A percentile compares a stretch with the other conserved stretches of the same genome.
phyloP scores from a whole-genome alignment of 2,797 vertebrate species.

The Octomys mimax region DNA sequence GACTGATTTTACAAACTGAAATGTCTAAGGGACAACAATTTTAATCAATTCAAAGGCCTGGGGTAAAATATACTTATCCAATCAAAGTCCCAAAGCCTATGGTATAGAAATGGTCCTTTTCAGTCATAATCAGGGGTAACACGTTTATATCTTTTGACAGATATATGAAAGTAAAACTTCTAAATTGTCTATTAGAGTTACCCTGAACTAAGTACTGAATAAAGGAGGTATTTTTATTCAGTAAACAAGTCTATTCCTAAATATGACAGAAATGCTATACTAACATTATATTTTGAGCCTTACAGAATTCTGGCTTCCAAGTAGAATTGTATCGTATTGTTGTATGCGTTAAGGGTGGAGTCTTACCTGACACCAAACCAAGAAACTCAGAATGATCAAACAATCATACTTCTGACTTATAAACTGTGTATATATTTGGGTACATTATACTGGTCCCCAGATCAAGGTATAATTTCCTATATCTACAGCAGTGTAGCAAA shows the following conservation, averaged over 20 bases:
- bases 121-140: not conserved
- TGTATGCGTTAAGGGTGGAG: too few species aligned
- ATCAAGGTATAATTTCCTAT: not conserved
- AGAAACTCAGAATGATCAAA: too few species aligned
- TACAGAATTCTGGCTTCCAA: too few species aligned
- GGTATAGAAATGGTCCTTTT: not conserved
- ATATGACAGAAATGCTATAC: too few species aligned
- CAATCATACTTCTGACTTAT: too few species aligned
- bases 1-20: not conserved
- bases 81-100: not conserved
- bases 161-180: not conserved
- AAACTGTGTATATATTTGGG: too few species aligned
- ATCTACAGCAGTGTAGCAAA: not conserved
- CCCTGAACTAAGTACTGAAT: not conserved
- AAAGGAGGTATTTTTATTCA: too few species aligned
- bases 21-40: not conserved
- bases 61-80: slow-evolving; percentile 44
- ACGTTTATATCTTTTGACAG: not conserved
- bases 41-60: not conserved
- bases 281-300: too few species aligned
- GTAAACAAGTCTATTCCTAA: too few species aligned
- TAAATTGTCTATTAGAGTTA: not conserved
- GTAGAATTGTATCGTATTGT: too few species aligned
- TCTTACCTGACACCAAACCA: too few species aligned
- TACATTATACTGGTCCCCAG: not conserved